Evolutionary conservation across 2,888 invertebrate genomes (phyloP), one percentile per base, ranked within the genome.

Genomic region (Heteromurus nitidus): DNA sequence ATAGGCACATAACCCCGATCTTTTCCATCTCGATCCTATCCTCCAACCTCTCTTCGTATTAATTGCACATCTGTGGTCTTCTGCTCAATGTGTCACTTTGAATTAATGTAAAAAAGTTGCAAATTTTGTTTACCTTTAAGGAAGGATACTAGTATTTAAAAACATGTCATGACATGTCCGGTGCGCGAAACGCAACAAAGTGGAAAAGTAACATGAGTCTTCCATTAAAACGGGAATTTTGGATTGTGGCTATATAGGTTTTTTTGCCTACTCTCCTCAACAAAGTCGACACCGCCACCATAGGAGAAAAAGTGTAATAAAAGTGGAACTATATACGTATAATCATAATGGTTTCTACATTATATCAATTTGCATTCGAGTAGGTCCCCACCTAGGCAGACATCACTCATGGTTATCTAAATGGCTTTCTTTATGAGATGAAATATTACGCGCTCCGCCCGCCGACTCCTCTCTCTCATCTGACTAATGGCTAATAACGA

Each of bases 141-240:
- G 47, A 47, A 47, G 47, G 47, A 47, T 47, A n/a, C 47, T 5
- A 16, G 47, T 47, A 47, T 47, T 47, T 47, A 47, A 47, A 47
- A 11, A 47, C 47, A 47, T 31, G 30, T 20, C 31, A 31, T 67
- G 58, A 76, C 76, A 76, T 76, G 69, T 76, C 76, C 69, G 67
- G 67, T 67, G 50, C n/a, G n/a, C 67, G 68, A 69, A 50, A 67
- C 67, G 60, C 60, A 74, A 28, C 67, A 69, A 60, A 67, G 67
- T 67, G 44, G 67, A 67, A 75, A 74, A 58, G 58, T 13, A n/a
- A 76, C 76, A 76, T 76, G 69, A 76, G 13, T 76, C 62, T 76
- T 69, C 68, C 76, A 76, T 76, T 76, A 69, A 68, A 76, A 69
- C 68, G 76, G 69, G 62, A 76, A 62, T 69, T 76, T 62, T 24